A percentile compares a stretch with the other conserved stretches of the same genome.
Conservation (phyloP, 2,888 invertebrate genomes). For the Cerceris rybyensis region DNA sequence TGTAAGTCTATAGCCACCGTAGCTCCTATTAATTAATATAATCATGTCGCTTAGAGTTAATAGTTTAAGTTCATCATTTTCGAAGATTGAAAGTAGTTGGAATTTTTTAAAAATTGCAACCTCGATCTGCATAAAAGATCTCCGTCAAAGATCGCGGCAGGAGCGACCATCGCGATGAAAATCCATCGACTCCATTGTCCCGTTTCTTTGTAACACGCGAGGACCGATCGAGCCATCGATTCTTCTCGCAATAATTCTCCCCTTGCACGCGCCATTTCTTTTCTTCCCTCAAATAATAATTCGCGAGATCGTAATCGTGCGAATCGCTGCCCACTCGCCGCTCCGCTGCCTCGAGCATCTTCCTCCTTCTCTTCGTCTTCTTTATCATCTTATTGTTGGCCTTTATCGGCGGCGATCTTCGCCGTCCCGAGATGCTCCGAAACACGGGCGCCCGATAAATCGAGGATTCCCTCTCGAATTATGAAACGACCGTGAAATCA, state of each 20-base stretch:
- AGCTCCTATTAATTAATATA: no score
- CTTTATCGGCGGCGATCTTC: slow-evolving; percentile 50
- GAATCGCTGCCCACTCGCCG: slow-evolving; percentile 46
- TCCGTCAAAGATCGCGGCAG: no score
- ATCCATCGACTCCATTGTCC: no score
- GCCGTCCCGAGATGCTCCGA: slow-evolving; percentile 32
- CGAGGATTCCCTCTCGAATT: slow-evolving; percentile 47
- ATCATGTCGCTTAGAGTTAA: no score
- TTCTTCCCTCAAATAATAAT: slow-evolving; percentile 54
- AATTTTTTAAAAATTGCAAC: no score
- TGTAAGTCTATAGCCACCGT: no score
- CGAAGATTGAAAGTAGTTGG: no score
- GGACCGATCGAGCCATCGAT: slow-evolving; percentile 5
- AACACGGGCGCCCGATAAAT: slow-evolving; percentile 49
- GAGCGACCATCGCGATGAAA: no score
- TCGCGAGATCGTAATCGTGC: slow-evolving; percentile 53
- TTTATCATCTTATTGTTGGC: slow-evolving; percentile 58
- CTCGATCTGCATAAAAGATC: no score
- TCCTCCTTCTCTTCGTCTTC: slow-evolving; percentile 37
- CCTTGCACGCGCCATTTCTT: slow-evolving; percentile 39
- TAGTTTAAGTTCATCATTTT: no score
- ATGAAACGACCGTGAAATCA: slow-evolving; percentile 38
- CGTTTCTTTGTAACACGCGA: no score
- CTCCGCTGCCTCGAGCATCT: slow-evolving; percentile 35
- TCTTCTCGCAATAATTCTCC: neutral